Conservation (phyloP, 1,140 invertebrate genomes). For the Diprion similis region DNA sequence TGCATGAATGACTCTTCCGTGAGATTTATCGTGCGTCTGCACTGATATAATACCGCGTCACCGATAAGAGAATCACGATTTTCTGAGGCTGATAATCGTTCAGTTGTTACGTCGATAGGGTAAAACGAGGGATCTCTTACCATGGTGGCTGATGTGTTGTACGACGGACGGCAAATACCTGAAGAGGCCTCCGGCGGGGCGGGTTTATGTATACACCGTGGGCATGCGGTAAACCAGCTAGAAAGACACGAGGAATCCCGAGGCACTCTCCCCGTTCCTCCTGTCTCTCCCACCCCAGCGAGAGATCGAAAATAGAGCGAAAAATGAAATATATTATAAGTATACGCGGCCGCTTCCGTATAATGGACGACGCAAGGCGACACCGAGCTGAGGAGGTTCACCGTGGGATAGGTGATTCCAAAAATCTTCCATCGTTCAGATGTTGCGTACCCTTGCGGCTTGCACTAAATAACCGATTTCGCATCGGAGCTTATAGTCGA, state of each 20-base stretch:
- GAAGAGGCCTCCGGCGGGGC: slow-evolving; percentile 41
- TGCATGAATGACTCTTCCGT: background rate
- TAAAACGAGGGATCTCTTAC: slow-evolving; percentile 33
- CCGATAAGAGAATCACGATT: background rate
- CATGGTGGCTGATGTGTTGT: slow-evolving; percentile 39
- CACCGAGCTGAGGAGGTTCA: background rate
- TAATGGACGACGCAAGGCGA: background rate
- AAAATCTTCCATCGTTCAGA: background rate
- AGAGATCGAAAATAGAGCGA: slow-evolving; percentile 49
- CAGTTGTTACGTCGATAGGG: too few species aligned
- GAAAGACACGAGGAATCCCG: slow-evolving; percentile 35
- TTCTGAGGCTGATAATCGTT: background rate
- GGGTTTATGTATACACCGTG: slow-evolving; percentile 47
- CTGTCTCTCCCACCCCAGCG: slow-evolving; percentile 19
- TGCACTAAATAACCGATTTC: background rate
- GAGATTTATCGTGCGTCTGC: background rate
- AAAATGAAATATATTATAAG: slow-evolving; percentile 61
- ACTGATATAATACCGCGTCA: background rate
- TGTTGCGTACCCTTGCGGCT: background rate
- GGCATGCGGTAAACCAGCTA: slow-evolving; percentile 49
- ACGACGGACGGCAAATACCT: slow-evolving; percentile 46
- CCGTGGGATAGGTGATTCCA: too few species aligned
- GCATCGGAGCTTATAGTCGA: background rate
- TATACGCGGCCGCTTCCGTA: slow-evolving; percentile 22
- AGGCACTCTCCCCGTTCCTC: background rate